Conservation (phyloP, 23 tunicate genomes). For the Clavelina lepadiformis region DNA sequence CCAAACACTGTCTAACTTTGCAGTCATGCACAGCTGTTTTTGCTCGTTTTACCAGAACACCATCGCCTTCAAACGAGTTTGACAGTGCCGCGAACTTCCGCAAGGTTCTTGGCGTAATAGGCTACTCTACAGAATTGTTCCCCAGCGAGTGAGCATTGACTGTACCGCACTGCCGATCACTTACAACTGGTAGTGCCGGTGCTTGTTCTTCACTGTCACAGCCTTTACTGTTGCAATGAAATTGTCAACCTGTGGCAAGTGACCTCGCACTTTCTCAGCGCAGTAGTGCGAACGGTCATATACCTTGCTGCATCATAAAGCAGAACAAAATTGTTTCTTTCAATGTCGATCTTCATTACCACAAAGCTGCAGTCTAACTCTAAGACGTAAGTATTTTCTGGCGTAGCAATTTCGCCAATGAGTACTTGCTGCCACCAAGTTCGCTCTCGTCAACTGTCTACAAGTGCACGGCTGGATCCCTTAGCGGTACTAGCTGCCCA, state of each 20-base stretch:
- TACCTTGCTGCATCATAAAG: conserved; percentile 24
- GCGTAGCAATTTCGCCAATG: too few relatives aligned
- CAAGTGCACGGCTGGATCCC: too few relatives aligned
- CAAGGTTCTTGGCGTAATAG: conserved; percentile 32
- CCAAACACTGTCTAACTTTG: conserved; percentile 39
- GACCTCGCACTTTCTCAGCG: conserved; percentile 43
- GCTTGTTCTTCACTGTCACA: conserved; percentile 48
- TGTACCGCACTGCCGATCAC: conserved; percentile 40
- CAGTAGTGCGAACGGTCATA: conserved; percentile 49
- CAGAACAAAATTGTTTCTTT: conserved; percentile 32
- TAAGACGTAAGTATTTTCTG: too few relatives aligned
- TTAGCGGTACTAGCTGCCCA: too few relatives aligned
- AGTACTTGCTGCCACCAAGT: too few relatives aligned
- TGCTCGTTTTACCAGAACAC: conserved; percentile 43
- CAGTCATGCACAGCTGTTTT: conserved; percentile 24
- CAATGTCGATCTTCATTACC: too few relatives aligned
- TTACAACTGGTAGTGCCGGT: conserved; percentile 8
- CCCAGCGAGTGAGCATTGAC: conserved; percentile 51
- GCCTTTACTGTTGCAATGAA: conserved; percentile 53
- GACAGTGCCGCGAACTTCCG: conserved; percentile 32
- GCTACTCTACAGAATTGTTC: conserved; percentile 36
- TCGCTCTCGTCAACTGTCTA: too few relatives aligned
- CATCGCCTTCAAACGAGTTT: conserved; percentile 40
- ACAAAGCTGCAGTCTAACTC: too few relatives aligned
- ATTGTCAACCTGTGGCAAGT: conserved; percentile 43